A percentile compares a stretch with the other conserved stretches of the same genome.
phyloP scores from a whole-genome alignment of 2,797 vertebrate genomes.

The Menidia menidia region DNA sequence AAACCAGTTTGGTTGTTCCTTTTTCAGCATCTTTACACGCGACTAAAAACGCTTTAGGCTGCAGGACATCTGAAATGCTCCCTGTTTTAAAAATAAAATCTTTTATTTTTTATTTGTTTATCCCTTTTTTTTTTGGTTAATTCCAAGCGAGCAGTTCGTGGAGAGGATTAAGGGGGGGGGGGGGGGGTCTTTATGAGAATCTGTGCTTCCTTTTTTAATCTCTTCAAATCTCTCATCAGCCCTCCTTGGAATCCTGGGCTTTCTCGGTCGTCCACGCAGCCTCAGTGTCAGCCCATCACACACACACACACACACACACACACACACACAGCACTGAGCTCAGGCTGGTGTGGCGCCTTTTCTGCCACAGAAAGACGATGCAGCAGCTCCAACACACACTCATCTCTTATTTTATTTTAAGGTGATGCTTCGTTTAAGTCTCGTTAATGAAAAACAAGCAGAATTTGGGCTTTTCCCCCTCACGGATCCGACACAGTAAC shows the following conservation, averaged over 20 bases:
- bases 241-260: conserved; percentile 18
- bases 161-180: conserved; percentile 22
- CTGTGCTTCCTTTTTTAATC: conserved; percentile 57
- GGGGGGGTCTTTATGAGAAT: conserved; percentile 52
- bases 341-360: conserved; percentile 29
- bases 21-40: not conserved
- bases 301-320: too few relatives aligned
- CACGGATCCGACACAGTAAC: not conserved
- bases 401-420: not conserved
- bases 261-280: conserved; percentile 38
- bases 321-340: conserved; percentile 11
- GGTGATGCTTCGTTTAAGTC: too few relatives aligned
- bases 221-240: conserved; percentile 52
- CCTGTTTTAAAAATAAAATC: too few relatives aligned
- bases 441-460: not conserved
- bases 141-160: conserved; percentile 42
- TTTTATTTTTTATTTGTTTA: too few relatives aligned
- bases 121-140: not conserved
- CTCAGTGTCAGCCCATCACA: too few relatives aligned
- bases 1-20: too few relatives aligned
- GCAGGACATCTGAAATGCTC: conserved; percentile 10
- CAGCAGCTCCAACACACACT: conserved; percentile 12
- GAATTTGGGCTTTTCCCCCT: conserved; percentile 1
- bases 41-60: not conserved
- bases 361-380: conserved; percentile 29